Evolutionary conservation across 2,888 invertebrate genomes (phyloP).

Genomic region (Mimumesa dahlbomi): DNA sequence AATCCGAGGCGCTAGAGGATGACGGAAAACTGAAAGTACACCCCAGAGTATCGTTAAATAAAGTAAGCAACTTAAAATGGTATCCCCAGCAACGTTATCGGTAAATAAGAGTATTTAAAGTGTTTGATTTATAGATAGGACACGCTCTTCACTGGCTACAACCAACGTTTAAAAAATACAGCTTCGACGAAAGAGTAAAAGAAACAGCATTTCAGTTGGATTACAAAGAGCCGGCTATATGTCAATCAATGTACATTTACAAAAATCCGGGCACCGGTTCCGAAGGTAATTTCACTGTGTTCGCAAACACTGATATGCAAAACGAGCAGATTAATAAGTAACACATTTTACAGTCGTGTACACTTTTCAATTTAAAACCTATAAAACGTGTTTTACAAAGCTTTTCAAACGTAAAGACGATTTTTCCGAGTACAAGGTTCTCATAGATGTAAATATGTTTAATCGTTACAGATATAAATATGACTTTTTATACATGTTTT

Average conservation of each 20-base stretch:
- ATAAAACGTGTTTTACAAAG: too few relatives aligned
- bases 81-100: not conserved
- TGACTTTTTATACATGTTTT: conserved; percentile 60
- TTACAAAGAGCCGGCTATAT: conserved; percentile 90
- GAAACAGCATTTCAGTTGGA: conserved; percentile 88
- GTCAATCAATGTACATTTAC: conserved; percentile 99
- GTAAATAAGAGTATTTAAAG: not conserved
- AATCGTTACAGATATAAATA: too few relatives aligned
- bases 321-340: too few relatives aligned
- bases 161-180: conserved; percentile 90
- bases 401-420: too few relatives aligned
- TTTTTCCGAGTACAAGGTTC: too few relatives aligned
- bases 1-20: conserved; percentile 88
- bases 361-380: too few relatives aligned
- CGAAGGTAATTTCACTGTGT: conserved; percentile 86
- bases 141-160: conserved; percentile 93
- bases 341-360: too few relatives aligned
- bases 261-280: conserved; percentile 96
- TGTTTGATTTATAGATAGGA: conserved; percentile 83
- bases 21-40: conserved; percentile 88
- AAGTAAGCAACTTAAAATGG: conserved; percentile 80
- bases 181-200: conserved; percentile 92
- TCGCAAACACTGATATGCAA: too few relatives aligned
- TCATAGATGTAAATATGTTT: too few relatives aligned
- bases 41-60: conserved; percentile 86